These are phyloP conservation scores for Tenrec ecaudatus DNA, from an alignment of 2,113 vertebrate species.

Conservation along the genomic window DNA sequence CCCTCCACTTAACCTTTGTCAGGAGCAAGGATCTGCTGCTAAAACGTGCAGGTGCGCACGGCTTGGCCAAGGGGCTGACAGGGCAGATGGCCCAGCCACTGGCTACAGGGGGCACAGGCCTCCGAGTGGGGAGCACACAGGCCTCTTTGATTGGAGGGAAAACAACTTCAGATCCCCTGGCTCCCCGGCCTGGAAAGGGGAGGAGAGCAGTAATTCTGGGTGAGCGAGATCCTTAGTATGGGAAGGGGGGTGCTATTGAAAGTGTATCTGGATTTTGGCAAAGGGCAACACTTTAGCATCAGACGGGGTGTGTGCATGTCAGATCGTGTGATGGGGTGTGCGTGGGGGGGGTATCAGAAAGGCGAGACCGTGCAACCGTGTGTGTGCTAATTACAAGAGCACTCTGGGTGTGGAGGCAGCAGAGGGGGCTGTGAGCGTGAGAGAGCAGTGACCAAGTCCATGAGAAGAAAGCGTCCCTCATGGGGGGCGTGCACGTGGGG, in stretches of 20 bases:
- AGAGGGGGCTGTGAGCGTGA: not conserved
- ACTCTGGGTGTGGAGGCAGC: not conserved
- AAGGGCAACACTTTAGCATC: not conserved
- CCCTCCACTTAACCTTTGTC: too few relatives aligned
- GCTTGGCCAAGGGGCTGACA: not conserved
- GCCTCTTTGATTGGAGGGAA: not conserved
- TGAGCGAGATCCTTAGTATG: not conserved
- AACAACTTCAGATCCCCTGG: not conserved
- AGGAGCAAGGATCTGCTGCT: not conserved
- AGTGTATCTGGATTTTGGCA: not conserved
- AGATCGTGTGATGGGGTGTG: too few relatives aligned
- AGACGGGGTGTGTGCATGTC: not conserved
- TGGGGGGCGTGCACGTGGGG: too few relatives aligned
- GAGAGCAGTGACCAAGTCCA: too few relatives aligned
- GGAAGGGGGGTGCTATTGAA: not conserved
- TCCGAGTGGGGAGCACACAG: not conserved
- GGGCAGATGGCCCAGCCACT: not conserved
- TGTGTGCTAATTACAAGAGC: not conserved
- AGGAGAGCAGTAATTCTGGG: not conserved
- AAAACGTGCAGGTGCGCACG: accelerated
- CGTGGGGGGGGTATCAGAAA: not conserved
- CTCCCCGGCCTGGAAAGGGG: not conserved
- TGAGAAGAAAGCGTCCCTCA: too few relatives aligned
- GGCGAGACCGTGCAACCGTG: too few relatives aligned
- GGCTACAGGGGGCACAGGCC: not conserved